phyloP scores from a whole-genome alignment of 2,888 invertebrate genomes.

The Machimus rusticus region DNA sequence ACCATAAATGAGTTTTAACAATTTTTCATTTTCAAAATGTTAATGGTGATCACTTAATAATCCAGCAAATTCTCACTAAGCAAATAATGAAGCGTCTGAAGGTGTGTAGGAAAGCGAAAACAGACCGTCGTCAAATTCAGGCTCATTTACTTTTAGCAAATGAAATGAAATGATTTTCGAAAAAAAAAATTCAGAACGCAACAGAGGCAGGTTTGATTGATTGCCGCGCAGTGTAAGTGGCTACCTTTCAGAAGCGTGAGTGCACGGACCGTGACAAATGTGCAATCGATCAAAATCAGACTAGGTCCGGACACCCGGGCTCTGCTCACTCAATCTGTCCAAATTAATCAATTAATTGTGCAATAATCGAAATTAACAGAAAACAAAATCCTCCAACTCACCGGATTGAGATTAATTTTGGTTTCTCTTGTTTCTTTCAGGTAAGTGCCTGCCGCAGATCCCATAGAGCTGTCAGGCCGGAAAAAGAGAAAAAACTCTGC shows the following conservation, averaged over 20 bases:
- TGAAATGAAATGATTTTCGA: neutral
- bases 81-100: neutral
- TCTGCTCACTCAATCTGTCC: constrained; percentile 24
- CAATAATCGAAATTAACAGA: constrained; percentile 28
- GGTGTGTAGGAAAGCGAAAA: neutral
- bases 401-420: constrained; percentile 8
- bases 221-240: neutral
- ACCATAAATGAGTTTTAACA: neutral
- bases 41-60: neutral
- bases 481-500: neutral
- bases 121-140: neutral
- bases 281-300: constrained; percentile 15
- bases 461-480: neutral
- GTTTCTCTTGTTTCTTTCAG: constrained; percentile 1
- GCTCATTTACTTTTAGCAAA: neutral
- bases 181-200: neutral
- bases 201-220: neutral
- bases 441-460: neutral
- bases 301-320: neutral
- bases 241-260: constrained; percentile 2
- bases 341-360: constrained; percentile 31
- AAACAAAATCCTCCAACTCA: neutral
- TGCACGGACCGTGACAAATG: constrained; percentile 12
- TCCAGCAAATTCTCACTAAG: neutral
- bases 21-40: neutral